Evolutionary conservation across 2,888 invertebrate genomes (phyloP).

Genomic region (Eupithecia exiguata): DNA sequence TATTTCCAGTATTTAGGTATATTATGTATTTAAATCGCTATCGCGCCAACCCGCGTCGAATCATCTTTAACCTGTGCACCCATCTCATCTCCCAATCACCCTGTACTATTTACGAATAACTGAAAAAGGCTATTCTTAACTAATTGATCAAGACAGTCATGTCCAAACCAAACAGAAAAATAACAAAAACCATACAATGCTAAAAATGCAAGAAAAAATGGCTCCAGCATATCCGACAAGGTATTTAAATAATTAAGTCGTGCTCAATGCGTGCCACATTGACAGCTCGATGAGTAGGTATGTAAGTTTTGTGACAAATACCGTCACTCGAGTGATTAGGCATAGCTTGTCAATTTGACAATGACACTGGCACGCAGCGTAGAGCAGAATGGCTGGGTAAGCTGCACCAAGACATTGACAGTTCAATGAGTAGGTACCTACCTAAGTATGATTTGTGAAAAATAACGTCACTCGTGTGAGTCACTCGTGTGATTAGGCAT

Average conservation of each 20-base stretch:
- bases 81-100: too few relatives aligned
- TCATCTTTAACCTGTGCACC: too few relatives aligned
- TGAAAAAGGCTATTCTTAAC: too few relatives aligned
- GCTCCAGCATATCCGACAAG: neutral
- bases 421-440: slow-evolving; percentile 13
- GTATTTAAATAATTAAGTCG: slow-evolving; percentile 19
- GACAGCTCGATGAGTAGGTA: slow-evolving; percentile 22
- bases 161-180: neutral
- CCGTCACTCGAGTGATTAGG: slow-evolving; percentile 53
- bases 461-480: slow-evolving; percentile 33
- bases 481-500: slow-evolving; percentile 11
- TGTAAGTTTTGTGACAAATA: slow-evolving; percentile 34
- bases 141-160: neutral
- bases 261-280: slow-evolving; percentile 13
- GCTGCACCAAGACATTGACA: too few relatives aligned
- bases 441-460: slow-evolving; percentile 27
- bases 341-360: slow-evolving; percentile 42
- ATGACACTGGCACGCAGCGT: slow-evolving; percentile 19
- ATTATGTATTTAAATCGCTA: too few relatives aligned
- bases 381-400: neutral
- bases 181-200: neutral
- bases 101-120: too few relatives aligned
- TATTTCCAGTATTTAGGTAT: too few relatives aligned
- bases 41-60: too few relatives aligned
- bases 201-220: neutral